These are phyloP conservation scores for Argentina silus DNA, from an alignment of 2,797 vertebrate species.

Conservation along the genomic window DNA sequence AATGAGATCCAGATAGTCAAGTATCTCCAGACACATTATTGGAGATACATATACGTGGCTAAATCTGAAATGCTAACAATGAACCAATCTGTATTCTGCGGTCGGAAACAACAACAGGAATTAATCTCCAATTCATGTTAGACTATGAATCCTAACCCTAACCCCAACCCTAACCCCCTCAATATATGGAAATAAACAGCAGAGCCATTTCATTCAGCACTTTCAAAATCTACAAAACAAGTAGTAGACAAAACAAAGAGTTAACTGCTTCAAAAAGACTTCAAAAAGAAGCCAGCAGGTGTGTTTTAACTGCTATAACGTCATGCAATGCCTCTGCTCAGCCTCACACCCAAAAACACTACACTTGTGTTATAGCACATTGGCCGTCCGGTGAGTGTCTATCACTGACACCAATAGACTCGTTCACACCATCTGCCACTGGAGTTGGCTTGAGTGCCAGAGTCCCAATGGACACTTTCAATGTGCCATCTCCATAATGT, in stretches of 20 bases:
- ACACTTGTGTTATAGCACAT: conserved; percentile 20
- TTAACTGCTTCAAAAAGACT: not conserved
- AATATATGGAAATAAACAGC: too few relatives aligned
- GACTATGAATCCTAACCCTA: too few relatives aligned
- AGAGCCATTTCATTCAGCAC: too few relatives aligned
- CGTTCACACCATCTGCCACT: conserved; percentile 65
- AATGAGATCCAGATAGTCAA: conserved; percentile 41
- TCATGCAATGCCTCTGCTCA: conserved; percentile 37
- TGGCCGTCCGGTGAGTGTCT: conserved; percentile 30
- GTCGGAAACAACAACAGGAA: too few relatives aligned
- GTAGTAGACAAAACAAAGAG: too few relatives aligned
- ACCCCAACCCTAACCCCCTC: too few relatives aligned
- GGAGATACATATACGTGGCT: too few relatives aligned
- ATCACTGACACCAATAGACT: conserved; percentile 42
- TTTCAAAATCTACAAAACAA: too few relatives aligned
- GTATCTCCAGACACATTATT: too few relatives aligned
- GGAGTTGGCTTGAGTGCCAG: conserved; percentile 44
- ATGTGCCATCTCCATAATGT: conserved; percentile 35
- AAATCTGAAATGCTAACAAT: too few relatives aligned
- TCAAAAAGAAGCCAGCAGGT: conserved; percentile 26
- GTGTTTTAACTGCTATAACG: conserved; percentile 40
- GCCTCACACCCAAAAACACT: conserved; percentile 22
- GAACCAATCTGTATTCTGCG: too few relatives aligned
- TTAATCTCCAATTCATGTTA: not conserved
- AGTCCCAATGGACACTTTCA: conserved; percentile 41